phyloP scores from a whole-genome alignment of 64 coral and sea anemone genomes.

The Platygyra sinensis region DNA sequence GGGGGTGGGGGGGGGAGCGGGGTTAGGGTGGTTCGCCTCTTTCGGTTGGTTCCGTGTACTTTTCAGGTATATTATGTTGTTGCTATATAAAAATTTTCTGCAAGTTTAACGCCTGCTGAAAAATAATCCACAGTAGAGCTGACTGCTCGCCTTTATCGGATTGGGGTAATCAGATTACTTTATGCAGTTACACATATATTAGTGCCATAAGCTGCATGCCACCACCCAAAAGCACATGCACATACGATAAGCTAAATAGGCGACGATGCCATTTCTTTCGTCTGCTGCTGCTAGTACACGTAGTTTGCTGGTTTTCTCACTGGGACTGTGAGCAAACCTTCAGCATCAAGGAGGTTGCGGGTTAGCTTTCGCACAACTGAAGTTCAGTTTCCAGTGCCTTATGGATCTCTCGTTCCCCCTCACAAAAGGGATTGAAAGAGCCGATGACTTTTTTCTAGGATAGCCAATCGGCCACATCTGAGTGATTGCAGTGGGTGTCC shows the following conservation, averaged over 20 bases:
- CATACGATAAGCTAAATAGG: not conserved
- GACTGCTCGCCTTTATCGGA: too few relatives aligned
- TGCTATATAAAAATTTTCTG: too few relatives aligned
- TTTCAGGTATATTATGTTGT: too few relatives aligned
- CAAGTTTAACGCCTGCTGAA: too few relatives aligned
- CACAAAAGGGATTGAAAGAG: constrained; percentile 7
- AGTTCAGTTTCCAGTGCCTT: not conserved
- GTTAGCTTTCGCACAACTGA: not conserved
- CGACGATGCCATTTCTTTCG: not conserved
- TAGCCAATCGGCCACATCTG: not conserved
- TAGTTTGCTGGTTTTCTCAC: not conserved
- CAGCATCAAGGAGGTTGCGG: not conserved
- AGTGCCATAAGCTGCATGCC: too few relatives aligned
- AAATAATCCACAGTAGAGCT: too few relatives aligned
- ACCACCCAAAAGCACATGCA: too few relatives aligned
- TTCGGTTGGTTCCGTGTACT: too few relatives aligned
- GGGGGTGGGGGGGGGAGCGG: too few relatives aligned
- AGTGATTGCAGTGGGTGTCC: not conserved
- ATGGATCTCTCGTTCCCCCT: not conserved
- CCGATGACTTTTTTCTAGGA: not conserved
- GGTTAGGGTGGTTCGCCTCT: too few relatives aligned
- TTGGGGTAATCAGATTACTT: too few relatives aligned
- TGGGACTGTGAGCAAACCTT: not conserved
- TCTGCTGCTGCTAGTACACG: not conserved
- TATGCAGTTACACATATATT: too few relatives aligned